These are phyloP conservation scores for Gymnodraco acuticeps DNA, from an alignment of 2,797 vertebrate species.

Conservation along the genomic window DNA sequence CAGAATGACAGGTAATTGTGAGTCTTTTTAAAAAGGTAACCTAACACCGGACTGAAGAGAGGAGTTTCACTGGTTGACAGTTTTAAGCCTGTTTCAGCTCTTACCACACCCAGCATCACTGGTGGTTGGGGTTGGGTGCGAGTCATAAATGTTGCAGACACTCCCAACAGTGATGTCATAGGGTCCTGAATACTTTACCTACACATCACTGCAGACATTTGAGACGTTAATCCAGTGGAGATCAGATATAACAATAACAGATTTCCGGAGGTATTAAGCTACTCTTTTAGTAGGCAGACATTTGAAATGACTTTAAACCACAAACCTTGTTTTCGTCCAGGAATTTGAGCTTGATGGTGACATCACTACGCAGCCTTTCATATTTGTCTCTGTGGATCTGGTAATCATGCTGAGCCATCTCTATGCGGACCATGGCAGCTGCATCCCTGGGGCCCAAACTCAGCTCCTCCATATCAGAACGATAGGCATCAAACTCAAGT, in stretches of 20 bases:
- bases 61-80: slow-evolving; percentile 10
- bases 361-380: slow-evolving; percentile 93
- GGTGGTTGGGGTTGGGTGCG: slow-evolving; percentile 11
- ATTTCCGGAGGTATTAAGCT: background rate
- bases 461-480: slow-evolving; percentile 96
- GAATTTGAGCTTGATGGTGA: slow-evolving; percentile 98
- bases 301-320: background rate
- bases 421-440: slow-evolving; percentile 89
- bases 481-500: slow-evolving; percentile 96
- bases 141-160: slow-evolving; percentile 12
- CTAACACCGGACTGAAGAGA: background rate
- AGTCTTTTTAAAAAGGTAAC: background rate
- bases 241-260: background rate
- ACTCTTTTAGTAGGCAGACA: background rate
- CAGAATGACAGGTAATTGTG: background rate
- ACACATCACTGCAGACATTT: background rate
- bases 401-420: slow-evolving; percentile 93
- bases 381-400: slow-evolving; percentile 95
- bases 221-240: background rate
- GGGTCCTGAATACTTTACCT: background rate
- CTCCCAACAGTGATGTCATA: slow-evolving; percentile 5
- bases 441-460: slow-evolving; percentile 92
- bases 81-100: slow-evolving; percentile 10
- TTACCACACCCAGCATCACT: slow-evolving; percentile 27
- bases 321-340: slow-evolving; percentile 96